Evolutionary conservation across 2,888 invertebrate species (phyloP), one percentile per base, ranked within the genome.

Genomic region (Diaprepes abbreviatus): DNA sequence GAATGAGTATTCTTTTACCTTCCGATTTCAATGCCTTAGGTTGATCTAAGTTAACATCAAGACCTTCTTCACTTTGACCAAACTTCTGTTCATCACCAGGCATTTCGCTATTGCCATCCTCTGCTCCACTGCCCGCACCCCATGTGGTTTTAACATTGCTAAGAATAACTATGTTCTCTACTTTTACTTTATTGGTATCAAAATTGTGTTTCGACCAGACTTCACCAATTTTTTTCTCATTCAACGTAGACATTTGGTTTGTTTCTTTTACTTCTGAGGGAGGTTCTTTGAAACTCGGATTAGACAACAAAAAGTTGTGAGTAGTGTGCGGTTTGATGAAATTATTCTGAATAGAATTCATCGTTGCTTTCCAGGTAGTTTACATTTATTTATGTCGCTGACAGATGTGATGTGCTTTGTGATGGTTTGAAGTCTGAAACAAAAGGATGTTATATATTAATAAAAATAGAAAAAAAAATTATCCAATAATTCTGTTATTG

Each of bases 191-290:
- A 33, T 76, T 74, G 60, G 77, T 74, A 55, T 79, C 78, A 68
- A 81, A 81, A 58, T 77, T 81, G 63, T 81, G 79, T 71, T 80
- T 79, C 7, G 82, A 80, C 83, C 83, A 83, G 10, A 69, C 69
- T 52, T 66, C 38, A 7, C 54, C 14, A 14, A 83, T 74, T 24
- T 76, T 78, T 70, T 79, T 78, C 62, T 79, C 77, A 36, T 75
- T 71, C 3, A 74, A 9, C 1, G 60, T 7, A 50, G 59, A 24
- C 63, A 31, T 38, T 31, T 62, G 58, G 21, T 38, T 50, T 14
- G 14, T 52, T 31, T 38, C 45, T 54, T 66, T 57, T 16, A 28
- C 64, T 45, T 74, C 73, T 35, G 54, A 59, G 16, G 70, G 67
- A 45, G 73, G 63, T 17, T 66, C 62, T 66, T 55, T 52, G 28